Percentiles rank a stretch among this genome's conserved stretches.
These are phyloP conservation scores for Andricus grossulariae DNA, from an alignment of 1,140 invertebrate genomes.

Conservation along the genomic window DNA sequence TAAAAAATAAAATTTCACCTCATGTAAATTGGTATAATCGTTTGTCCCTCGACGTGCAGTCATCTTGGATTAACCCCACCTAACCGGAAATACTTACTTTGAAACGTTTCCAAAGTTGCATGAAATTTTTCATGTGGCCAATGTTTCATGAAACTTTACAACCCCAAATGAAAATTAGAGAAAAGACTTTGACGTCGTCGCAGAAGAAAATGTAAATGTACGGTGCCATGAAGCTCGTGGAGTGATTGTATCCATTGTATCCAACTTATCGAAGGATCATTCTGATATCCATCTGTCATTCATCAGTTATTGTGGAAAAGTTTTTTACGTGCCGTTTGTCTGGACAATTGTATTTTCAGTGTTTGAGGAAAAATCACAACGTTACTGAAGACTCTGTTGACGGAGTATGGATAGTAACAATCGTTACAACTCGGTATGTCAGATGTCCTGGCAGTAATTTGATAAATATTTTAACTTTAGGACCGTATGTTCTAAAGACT, in stretches of 20 bases:
- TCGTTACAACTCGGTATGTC: slow-evolving; percentile 62
- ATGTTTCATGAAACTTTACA: not conserved
- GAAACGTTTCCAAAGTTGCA: not conserved
- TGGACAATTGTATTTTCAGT: not conserved
- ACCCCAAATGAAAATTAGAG: not conserved
- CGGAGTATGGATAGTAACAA: slow-evolving; percentile 55
- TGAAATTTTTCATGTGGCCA: no score
- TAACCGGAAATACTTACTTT: no score
- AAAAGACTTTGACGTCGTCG: slow-evolving; percentile 43
- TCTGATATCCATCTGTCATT: slow-evolving; percentile 62
- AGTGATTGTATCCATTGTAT: not conserved
- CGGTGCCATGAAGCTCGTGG: slow-evolving; percentile 36
- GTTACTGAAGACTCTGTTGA: slow-evolving; percentile 31
- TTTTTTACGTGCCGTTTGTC: slow-evolving; percentile 36
- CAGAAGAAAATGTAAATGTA: slow-evolving; percentile 31
- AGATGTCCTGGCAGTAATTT: slow-evolving; percentile 7
- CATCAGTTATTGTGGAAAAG: slow-evolving; percentile 59
- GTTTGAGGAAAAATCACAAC: slow-evolving; percentile 15
- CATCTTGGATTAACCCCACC: no score
- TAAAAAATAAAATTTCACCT: no score
- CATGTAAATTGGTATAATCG: no score
- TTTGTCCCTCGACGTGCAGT: no score
- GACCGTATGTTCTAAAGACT: slow-evolving; percentile 6
- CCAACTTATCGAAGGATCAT: not conserved
- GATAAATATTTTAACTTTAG: slow-evolving; percentile 20